Evolutionary conservation across 2,888 invertebrate genomes (phyloP), one percentile per base, ranked within the genome.

Genomic region (Drosophila formosana): DNA sequence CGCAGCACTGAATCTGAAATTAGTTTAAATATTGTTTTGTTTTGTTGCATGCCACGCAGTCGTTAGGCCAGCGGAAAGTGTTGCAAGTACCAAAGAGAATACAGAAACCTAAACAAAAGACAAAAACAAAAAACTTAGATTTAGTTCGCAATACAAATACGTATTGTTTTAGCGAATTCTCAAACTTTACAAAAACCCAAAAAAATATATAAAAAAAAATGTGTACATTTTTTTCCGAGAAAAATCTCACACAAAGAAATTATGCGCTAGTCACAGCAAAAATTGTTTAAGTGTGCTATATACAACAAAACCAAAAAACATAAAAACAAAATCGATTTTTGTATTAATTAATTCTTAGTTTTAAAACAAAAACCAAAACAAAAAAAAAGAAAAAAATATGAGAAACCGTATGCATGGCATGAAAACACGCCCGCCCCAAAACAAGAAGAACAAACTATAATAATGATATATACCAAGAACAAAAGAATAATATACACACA

Each of bases 181-280:
- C 77, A 67, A 57, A 45, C 46, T 34, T 18, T 6, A 46, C n/a
- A 46, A 47, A 57, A 25, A 8, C 41, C 3, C 32, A 13, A 11
- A 58, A 37, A 41, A 55, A 51, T 45, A 45, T 18, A 18, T 7
- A 30, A 30, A 23, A 4, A 26, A 52, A 55, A 76, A 78, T 57
- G 75, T 83, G 89, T 88, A 88, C 4, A 88, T 82, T 82, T 82
- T 77, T 79, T 85, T 88, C 74, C 80, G 71, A 85, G 70, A 86
- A 84, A 73, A 79, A 65, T 63, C 61, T 49, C 39, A 80, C 80
- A 72, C 50, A 57, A 56, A 70, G 69, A 70, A 84, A 72, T 82
- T 72, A 76, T 43, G 57, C 63, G 47, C 83, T 83, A 83, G 83
- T 83, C 83, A 86, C 61, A 72, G 64, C 81, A 74, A 86, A 68